A percentile compares a stretch with the other conserved stretches of the same genome.
Conservation (phyloP, 2,113 vertebrate species). For the Daboia siamensis region DNA sequence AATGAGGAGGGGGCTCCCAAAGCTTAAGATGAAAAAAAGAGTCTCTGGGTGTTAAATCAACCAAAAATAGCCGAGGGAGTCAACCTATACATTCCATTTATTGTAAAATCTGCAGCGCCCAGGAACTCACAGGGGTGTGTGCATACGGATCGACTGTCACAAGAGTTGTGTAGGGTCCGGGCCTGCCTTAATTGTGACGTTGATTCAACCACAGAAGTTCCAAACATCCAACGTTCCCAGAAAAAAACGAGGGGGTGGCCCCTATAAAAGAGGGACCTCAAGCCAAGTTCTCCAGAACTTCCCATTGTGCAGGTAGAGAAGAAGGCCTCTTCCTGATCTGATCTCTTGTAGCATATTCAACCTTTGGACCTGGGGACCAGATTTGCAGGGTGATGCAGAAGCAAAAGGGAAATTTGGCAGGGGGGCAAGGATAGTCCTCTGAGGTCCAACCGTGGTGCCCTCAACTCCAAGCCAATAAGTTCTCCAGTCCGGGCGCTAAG, state of each 20-base stretch:
- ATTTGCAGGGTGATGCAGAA: neutral
- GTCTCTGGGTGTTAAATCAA: neutral
- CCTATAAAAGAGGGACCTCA: neutral
- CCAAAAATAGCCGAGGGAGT: neutral
- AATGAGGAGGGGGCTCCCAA: neutral
- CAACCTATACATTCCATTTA: conserved; percentile 20
- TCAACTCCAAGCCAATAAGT: too few species aligned
- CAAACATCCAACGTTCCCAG: neutral
- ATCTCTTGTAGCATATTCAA: neutral
- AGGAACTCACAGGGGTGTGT: too few species aligned
- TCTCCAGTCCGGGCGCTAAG: neutral
- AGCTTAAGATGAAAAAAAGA: neutral
- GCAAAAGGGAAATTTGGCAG: neutral
- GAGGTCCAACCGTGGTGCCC: neutral
- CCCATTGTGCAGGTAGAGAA: neutral
- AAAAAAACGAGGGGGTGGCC: neutral
- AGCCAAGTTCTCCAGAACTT: neutral
- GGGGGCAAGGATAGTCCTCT: neutral
- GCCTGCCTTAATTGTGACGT: neutral
- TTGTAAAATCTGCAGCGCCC: conserved; percentile 21
- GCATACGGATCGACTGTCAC: neutral
- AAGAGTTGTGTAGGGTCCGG: neutral
- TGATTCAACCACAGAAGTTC: neutral
- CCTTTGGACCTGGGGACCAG: neutral
- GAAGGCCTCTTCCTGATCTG: neutral